Conservation (phyloP, 2,888 invertebrate species). For the Tetragonisca angustula region DNA sequence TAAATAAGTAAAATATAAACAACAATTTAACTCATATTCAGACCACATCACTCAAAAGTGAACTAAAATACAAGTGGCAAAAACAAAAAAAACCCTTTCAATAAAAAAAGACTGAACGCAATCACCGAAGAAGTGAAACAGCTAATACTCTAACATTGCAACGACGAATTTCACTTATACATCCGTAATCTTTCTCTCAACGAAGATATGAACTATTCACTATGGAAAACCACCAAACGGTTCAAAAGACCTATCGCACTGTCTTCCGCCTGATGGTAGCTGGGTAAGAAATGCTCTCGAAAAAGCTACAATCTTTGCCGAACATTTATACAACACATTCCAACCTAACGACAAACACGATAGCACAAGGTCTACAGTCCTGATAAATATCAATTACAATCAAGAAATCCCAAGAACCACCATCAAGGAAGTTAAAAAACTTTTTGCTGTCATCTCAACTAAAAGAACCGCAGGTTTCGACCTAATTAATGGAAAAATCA, state of each 20-base stretch:
- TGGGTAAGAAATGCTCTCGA: not conserved
- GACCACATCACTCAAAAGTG: no score
- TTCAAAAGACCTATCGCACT: not conserved
- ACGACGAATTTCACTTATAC: not conserved
- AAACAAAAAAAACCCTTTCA: not conserved
- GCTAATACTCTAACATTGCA: not conserved
- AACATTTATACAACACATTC: not conserved
- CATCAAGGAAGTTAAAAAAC: not conserved
- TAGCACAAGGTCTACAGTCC: no score
- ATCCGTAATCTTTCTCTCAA: not conserved
- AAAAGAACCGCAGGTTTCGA: not conserved
- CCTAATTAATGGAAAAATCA: not conserved
- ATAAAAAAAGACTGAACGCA: slow-evolving; percentile 21
- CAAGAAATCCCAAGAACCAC: not conserved
- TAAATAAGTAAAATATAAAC: no score
- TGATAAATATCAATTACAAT: no score
- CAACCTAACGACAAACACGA: not conserved
- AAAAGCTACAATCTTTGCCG: not conserved
- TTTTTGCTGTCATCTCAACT: not conserved
- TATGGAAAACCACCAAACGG: slow-evolving; percentile 6
- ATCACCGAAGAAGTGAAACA: slow-evolving; percentile 12
- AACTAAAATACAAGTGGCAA: no score
- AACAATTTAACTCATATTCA: no score
- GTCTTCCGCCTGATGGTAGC: not conserved
- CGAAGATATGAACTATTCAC: slow-evolving; percentile 2